A percentile compares a stretch with the other conserved stretches of the same genome.
Conservation (phyloP, 2,113 vertebrate genomes). For the Poicephalus gulielmi region DNA sequence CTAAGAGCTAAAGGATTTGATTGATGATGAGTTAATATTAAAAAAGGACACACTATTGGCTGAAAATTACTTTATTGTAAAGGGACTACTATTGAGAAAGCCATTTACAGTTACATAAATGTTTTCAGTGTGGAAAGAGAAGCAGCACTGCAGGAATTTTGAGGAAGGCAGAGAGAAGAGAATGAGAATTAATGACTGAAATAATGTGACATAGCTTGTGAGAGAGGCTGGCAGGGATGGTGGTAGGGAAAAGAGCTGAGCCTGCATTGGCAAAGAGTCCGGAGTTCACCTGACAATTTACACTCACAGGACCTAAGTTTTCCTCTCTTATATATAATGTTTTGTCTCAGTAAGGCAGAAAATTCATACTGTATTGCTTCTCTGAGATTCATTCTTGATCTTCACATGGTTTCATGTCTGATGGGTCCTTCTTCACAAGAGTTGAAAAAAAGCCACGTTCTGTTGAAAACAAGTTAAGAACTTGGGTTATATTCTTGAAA, state of each 20-base stretch:
- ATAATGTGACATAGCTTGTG: neutral
- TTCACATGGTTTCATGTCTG: constrained; percentile 66
- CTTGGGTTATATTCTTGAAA: neutral
- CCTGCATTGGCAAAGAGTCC: accelerated
- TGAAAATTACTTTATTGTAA: constrained; percentile 48
- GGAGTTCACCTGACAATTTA: neutral
- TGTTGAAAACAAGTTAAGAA: constrained; percentile 45
- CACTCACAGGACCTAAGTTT: neutral
- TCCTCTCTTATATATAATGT: neutral
- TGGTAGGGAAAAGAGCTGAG: neutral
- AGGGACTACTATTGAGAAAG: neutral
- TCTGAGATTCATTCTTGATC: neutral
- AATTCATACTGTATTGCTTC: neutral
- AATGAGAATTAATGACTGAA: neutral
- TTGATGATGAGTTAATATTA: neutral
- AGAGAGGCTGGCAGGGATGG: neutral
- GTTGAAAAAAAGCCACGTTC: constrained; percentile 55
- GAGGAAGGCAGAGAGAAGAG: neutral
- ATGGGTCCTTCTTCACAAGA: constrained; percentile 71
- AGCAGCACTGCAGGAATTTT: neutral
- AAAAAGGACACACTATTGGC: neutral
- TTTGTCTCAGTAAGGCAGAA: neutral
- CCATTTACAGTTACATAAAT: neutral
- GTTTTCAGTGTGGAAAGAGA: neutral
- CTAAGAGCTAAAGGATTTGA: neutral